A percentile compares a stretch with the other conserved stretches of the same genome.
Conservation (phyloP, 2,797 vertebrate genomes). For the Enteromius radiatus region DNA sequence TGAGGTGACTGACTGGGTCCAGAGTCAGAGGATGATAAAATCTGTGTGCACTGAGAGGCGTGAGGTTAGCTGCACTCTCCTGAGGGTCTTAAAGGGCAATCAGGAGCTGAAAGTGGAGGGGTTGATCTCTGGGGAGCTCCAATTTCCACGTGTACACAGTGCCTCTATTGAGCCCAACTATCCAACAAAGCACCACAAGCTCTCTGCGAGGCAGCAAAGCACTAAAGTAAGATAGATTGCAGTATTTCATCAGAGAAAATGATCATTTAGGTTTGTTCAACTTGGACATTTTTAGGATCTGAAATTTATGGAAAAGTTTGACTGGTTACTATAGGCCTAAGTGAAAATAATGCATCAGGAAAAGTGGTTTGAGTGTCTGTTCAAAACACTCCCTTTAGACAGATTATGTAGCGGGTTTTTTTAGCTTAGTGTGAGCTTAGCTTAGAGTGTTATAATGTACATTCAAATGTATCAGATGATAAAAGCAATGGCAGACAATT, state of each 20-base stretch:
- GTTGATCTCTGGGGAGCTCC: constrained; percentile 55
- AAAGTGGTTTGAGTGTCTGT: constrained; percentile 6
- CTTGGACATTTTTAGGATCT: constrained; percentile 26
- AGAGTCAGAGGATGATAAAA: constrained; percentile 52
- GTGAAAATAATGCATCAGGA: constrained; percentile 14
- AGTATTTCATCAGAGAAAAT: constrained; percentile 25
- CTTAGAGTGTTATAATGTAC: not conserved
- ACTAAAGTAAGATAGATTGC: constrained; percentile 54
- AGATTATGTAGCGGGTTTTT: not conserved
- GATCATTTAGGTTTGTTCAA: constrained; percentile 4
- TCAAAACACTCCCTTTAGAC: not conserved
- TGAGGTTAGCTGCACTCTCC: constrained; percentile 54
- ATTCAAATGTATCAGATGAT: not conserved
- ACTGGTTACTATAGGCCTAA: constrained; percentile 12
- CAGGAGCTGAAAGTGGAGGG: constrained; percentile 60
- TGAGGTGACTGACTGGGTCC: constrained; percentile 49
- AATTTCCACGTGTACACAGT: constrained; percentile 54
- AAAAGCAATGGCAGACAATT: not conserved
- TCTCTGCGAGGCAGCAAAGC: constrained; percentile 47
- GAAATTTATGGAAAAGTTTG: constrained; percentile 23
- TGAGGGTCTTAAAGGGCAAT: constrained; percentile 46
- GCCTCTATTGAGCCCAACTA: constrained; percentile 51
- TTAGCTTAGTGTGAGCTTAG: too few relatives aligned
- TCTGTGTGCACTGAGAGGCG: constrained; percentile 49
- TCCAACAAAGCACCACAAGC: constrained; percentile 45